Conservation (phyloP, 2,888 invertebrate genomes). For the Eilema caniola region DNA sequence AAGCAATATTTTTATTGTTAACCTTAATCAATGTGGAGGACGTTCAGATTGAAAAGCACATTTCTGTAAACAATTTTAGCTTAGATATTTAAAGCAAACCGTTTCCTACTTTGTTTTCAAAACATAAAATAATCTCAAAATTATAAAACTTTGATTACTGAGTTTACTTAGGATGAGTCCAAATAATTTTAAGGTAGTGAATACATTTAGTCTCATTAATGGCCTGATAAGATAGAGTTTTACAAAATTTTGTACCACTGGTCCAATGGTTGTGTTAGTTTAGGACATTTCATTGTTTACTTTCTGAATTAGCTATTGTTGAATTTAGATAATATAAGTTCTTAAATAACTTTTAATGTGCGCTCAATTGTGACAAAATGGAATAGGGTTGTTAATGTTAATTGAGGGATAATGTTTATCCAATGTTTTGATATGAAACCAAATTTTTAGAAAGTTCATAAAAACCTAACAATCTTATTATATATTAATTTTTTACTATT, state of each 20-base stretch:
- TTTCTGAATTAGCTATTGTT: conserved; percentile 41
- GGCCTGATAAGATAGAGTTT: conserved; percentile 49
- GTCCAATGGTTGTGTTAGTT: conserved; percentile 47
- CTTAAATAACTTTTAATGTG: conserved; percentile 13
- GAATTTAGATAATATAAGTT: conserved; percentile 34
- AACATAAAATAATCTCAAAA: neutral
- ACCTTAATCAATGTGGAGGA: neutral
- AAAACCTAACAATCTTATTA: neutral
- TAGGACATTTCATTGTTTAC: conserved; percentile 41
- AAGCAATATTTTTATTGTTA: neutral
- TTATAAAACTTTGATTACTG: conserved; percentile 25
- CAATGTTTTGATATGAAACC: neutral
- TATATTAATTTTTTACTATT: neutral
- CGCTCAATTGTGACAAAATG: conserved; percentile 2
- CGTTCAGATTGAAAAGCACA: neutral
- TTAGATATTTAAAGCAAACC: neutral
- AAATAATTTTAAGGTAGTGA: conserved; percentile 44
- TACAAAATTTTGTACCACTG: conserved; percentile 43
- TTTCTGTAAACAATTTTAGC: neutral
- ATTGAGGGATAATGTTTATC: neutral
- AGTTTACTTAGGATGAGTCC: conserved; percentile 41
- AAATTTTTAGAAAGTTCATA: neutral
- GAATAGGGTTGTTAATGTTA: neutral
- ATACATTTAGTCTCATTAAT: conserved; percentile 43
- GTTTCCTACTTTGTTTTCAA: neutral